Conservation (phyloP, 2,888 invertebrate species). For the Stramonita haemastoma region DNA sequence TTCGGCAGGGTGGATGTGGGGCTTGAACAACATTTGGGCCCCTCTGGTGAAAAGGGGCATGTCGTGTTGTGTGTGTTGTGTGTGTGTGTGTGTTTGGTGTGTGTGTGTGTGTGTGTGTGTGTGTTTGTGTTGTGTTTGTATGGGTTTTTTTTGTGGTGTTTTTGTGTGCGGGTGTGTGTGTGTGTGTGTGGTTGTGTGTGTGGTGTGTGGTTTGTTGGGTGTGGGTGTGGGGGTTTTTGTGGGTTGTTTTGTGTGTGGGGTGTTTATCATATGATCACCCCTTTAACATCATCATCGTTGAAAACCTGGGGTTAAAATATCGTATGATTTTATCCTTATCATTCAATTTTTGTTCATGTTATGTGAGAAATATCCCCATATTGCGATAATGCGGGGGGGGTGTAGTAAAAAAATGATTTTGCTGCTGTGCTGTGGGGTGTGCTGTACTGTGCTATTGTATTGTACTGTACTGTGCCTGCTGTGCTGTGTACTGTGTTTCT, state of each 20-base stretch:
- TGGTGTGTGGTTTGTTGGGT: not conserved
- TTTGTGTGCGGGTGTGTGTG: constrained; percentile 25
- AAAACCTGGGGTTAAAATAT: too few relatives aligned
- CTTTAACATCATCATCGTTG: too few relatives aligned
- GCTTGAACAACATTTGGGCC: constrained; percentile 42
- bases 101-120: not conserved
- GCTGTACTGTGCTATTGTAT: too few relatives aligned
- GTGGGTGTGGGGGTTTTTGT: not conserved
- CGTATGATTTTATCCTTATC: too few relatives aligned
- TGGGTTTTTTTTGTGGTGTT: not conserved
- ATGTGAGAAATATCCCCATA: too few relatives aligned
- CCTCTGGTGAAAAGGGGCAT: constrained; percentile 45
- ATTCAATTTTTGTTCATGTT: too few relatives aligned
- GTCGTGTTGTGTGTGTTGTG: constrained; percentile 27
- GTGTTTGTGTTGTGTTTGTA: not conserved
- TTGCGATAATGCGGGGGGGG: too few relatives aligned
- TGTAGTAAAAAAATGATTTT: too few relatives aligned
- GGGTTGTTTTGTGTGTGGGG: not conserved
- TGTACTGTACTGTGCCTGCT: too few relatives aligned
- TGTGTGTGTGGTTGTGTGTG: constrained; percentile 4
- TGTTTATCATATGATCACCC: too few relatives aligned
- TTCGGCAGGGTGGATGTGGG: constrained; percentile 46
- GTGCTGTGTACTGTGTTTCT: too few relatives aligned
- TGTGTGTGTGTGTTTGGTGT: not conserved
- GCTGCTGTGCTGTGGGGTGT: too few relatives aligned